Conservation (phyloP, 2,113 vertebrate genomes). For the Leucosticte australis region DNA sequence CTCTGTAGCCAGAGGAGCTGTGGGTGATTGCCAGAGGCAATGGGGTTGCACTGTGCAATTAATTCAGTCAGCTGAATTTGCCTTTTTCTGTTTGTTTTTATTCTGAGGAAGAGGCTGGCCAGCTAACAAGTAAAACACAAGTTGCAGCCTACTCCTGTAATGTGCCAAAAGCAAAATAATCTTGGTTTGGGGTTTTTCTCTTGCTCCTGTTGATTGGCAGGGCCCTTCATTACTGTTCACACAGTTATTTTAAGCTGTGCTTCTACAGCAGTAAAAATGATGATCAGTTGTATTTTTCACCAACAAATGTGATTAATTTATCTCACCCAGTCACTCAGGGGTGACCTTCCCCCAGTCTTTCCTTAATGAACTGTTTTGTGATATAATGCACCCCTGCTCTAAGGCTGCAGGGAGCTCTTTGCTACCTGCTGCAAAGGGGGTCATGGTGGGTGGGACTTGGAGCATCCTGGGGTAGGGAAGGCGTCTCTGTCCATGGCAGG, state of each 20-base stretch:
- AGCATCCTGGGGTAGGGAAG: background rate
- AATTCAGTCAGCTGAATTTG: background rate
- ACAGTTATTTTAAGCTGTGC: background rate
- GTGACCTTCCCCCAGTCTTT: background rate
- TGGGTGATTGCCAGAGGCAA: background rate
- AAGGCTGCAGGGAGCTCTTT: background rate
- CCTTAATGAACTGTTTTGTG: background rate
- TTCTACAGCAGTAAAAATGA: background rate
- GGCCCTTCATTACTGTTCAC: background rate
- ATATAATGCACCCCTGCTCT: background rate
- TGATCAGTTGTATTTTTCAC: background rate
- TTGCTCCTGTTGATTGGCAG: background rate
- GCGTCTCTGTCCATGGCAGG: background rate
- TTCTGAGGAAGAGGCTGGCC: background rate
- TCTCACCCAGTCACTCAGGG: background rate
- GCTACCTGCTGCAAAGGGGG: background rate
- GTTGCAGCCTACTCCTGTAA: background rate
- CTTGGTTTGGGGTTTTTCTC: background rate
- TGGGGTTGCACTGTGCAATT: background rate
- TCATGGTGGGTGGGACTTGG: background rate
- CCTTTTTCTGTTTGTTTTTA: background rate
- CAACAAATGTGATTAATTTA: background rate
- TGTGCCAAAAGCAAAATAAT: background rate
- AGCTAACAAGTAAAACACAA: background rate
- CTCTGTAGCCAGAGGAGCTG: background rate